phyloP scores from a whole-genome alignment of 2,797 vertebrate genomes.

The Columba guinea region DNA sequence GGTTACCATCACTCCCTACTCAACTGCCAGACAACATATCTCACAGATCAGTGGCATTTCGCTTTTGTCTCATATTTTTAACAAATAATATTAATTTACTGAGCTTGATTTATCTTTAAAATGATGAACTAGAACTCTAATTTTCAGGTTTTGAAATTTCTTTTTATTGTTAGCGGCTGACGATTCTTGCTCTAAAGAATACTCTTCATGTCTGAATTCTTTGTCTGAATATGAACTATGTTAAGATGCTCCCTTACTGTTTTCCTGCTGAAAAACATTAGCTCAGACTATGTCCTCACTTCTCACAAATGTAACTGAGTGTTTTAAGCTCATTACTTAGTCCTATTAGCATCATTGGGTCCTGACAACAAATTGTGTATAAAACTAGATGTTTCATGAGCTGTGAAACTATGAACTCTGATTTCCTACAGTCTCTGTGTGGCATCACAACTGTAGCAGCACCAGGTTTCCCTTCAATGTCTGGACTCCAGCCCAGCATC shows the following conservation, averaged over 20 bases:
- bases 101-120: background rate
- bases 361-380: background rate
- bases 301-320: background rate
- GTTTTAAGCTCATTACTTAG: background rate
- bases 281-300: background rate
- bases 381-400: background rate
- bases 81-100: background rate
- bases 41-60: background rate
- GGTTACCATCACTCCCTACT: background rate
- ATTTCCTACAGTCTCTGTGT: background rate
- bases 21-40: background rate
- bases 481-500: background rate
- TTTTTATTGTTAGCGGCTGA: background rate
- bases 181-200: background rate
- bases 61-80: background rate
- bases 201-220: background rate
- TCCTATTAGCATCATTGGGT: background rate
- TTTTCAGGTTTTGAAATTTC: background rate
- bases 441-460: background rate
- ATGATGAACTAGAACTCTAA: background rate
- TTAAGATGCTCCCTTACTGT: background rate
- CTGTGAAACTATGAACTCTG: background rate
- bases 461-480: background rate
- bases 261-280: background rate
- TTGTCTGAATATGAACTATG: background rate